Evolutionary conservation across 2,113 vertebrate species (phyloP), one percentile per base, ranked within the genome.

Genomic region (Ammodytes marinus): DNA sequence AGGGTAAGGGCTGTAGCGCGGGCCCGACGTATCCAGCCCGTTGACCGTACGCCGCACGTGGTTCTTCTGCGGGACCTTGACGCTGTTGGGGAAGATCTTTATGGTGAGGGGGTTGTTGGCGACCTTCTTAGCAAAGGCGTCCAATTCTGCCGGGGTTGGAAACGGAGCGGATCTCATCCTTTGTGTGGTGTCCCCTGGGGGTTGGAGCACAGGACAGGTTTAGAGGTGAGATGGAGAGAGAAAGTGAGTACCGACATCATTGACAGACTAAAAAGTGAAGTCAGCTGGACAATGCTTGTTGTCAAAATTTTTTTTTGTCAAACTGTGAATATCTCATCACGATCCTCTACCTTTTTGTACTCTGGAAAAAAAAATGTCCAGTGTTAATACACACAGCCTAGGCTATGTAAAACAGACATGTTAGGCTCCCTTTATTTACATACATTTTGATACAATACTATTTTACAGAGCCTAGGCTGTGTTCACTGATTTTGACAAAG

Each of bases 91-190:
- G 72, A 99, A 99, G 91, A 99, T 99, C 95, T 99, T 99, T 94
- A 99, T 98, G 89, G 97, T 99, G 95, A 99, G 96, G 80, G 98
- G 98, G 89, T 96, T 97, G 96, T 98, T 97, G 96, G 98, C 98
- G 91, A 99, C 97, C 95, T 99, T 99, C 97, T 99, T 99, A 99
- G 98, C 98, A 98, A 97, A 99, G 79, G 98, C 98, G 93, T 99
- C 98, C 96, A 99, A 97, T 97, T 99, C 98, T 94, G 98, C 98
- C 96, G 98, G 98, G 96, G 98, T 99, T 94, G 98, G 98, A 96
- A 97, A 98, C 94, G 98, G 98, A 97, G 97, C 96, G 92, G 98
- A 97, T 98, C 97, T 99, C 98, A 99, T 99, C 97, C 99, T 99
- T 96, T 98, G 98, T 97, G 97, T 97, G 97, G 97, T 98, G 96